phyloP scores from a whole-genome alignment of 2,113 vertebrate species.

The Taxidea taxus region DNA sequence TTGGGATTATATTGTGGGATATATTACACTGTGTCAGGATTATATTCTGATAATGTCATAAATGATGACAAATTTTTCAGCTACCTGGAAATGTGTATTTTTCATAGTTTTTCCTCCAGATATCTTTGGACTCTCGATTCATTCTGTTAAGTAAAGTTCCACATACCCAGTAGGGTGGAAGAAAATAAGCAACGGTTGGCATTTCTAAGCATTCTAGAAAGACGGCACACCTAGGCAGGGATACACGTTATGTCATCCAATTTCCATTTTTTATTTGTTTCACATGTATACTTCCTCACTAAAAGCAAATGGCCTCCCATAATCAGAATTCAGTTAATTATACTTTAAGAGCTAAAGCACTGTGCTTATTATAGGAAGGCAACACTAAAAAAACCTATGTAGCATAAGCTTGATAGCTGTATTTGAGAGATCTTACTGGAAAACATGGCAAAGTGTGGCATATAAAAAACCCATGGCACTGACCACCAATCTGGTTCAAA shows the following conservation, averaged over 20 bases:
- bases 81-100: not conserved
- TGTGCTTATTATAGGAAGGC: not conserved
- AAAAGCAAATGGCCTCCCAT: not conserved
- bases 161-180: not conserved
- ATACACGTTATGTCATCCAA: not conserved
- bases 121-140: not conserved
- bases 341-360: conserved; percentile 12
- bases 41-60: conserved; percentile 14
- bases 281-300: not conserved
- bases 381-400: not conserved
- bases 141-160: conserved; percentile 17
- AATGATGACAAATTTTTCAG: not conserved
- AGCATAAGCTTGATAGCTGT: not conserved
- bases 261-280: conserved; percentile 23
- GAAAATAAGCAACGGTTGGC: conserved; percentile 1
- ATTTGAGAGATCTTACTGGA: not conserved
- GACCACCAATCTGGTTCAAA: not conserved
- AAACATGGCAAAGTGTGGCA: not conserved
- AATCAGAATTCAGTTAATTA: not conserved
- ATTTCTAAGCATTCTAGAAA: not conserved
- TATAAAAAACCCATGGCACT: not conserved
- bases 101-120: not conserved
- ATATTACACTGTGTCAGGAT: not conserved
- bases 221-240: not conserved
- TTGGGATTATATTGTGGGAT: not conserved